Conservation (phyloP, 2,113 vertebrate species). For the Triplophysa dalaica region DNA sequence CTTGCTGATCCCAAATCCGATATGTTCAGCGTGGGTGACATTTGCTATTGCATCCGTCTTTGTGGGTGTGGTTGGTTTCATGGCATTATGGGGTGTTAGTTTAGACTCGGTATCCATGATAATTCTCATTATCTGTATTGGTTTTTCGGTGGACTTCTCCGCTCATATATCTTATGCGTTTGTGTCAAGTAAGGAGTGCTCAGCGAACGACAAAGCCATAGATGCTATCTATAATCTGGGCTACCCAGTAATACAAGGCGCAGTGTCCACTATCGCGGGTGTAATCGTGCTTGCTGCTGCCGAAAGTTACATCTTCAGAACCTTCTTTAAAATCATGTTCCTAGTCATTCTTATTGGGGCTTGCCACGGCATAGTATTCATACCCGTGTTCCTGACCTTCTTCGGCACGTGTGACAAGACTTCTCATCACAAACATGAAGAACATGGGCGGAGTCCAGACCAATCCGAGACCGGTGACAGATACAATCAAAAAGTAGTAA, state of each 20-base stretch:
- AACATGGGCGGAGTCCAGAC: background rate
- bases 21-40: constrained; percentile 66
- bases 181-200: constrained; percentile 62
- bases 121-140: constrained; percentile 68
- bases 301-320: constrained; percentile 63
- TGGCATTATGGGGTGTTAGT: constrained; percentile 66
- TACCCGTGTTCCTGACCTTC: constrained; percentile 56
- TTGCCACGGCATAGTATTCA: no score
- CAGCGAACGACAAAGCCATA: constrained; percentile 53
- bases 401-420: constrained; percentile 18
- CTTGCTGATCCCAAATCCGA: constrained; percentile 65
- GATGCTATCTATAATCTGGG: constrained; percentile 65
- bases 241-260: constrained; percentile 55
- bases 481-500: no score
- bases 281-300: constrained; percentile 68
- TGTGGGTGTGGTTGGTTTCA: constrained; percentile 68
- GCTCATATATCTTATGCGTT: constrained; percentile 65
- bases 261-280: constrained; percentile 73
- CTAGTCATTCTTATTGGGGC: constrained; percentile 51
- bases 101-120: constrained; percentile 70
- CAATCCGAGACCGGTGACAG: background rate
- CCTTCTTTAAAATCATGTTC: constrained; percentile 73
- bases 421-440: background rate
- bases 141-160: constrained; percentile 70
- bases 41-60: constrained; percentile 71